These are phyloP conservation scores for Aethina tumida DNA, from an alignment of 1,140 invertebrate species.

Conservation along the genomic window DNA sequence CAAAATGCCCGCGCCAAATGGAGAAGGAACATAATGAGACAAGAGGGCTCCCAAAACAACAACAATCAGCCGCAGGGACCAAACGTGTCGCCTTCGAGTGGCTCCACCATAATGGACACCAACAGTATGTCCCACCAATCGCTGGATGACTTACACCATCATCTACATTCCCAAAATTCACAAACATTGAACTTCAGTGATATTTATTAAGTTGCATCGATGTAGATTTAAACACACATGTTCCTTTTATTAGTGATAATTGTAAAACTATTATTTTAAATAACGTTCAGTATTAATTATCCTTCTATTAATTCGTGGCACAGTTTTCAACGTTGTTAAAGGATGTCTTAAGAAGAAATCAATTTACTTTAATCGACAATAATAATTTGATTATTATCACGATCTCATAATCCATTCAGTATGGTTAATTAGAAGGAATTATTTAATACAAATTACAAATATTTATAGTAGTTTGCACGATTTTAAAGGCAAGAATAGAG, in stretches of 20 bases:
- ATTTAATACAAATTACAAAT: no score
- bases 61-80: conserved; percentile 38
- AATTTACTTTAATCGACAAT: no score
- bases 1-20: conserved; percentile 96
- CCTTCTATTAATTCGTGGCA: no score
- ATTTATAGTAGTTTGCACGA: no score
- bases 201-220: conserved; percentile 32
- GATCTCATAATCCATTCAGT: no score
- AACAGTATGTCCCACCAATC: conserved; percentile 28
- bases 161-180: conserved; percentile 31
- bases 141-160: conserved; percentile 34
- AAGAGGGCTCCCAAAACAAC: conserved; percentile 44
- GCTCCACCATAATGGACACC: conserved; percentile 31
- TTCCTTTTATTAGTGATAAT: conserved; percentile 24
- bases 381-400: no score
- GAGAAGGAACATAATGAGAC: conserved; percentile 73
- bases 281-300: no score
- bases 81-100: conserved; percentile 34
- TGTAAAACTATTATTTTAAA: not conserved
- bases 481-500: no score
- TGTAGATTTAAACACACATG: conserved; percentile 14
- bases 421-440: no score
- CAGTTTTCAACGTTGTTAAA: no score
- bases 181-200: conserved; percentile 34
- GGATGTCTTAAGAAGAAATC: no score